Conservation (phyloP, 2,888 invertebrate species). For the Hyalella azteca region DNA sequence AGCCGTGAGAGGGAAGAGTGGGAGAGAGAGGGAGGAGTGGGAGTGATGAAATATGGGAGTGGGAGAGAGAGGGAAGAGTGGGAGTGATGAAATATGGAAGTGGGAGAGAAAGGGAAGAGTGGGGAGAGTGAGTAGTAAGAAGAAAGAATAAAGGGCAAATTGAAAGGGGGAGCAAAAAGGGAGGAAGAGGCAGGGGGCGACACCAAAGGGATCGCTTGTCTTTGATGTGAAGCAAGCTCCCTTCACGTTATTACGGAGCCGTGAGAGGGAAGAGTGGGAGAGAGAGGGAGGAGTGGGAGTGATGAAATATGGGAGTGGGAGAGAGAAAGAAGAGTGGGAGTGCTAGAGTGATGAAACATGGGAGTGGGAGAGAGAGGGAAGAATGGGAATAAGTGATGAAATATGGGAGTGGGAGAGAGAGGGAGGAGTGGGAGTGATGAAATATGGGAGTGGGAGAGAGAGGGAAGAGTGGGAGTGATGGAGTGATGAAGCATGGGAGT, state of each 20-base stretch:
- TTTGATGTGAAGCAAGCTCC: slow-evolving; percentile 21
- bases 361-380: too few relatives aligned
- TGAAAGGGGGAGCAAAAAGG: background rate
- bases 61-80: slow-evolving; percentile 10
- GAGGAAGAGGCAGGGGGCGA: slow-evolving; percentile 1
- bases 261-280: slow-evolving; percentile 34
- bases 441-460: background rate
- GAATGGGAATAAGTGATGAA: too few relatives aligned
- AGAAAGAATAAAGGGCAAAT: background rate
- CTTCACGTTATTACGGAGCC: slow-evolving; percentile 33
- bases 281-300: slow-evolving; percentile 8
- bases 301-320: too few relatives aligned
- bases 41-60: too few relatives aligned
- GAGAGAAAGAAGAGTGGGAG: background rate
- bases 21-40: slow-evolving; percentile 26
- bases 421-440: too few relatives aligned
- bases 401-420: too few relatives aligned
- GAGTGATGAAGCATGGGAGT: too few relatives aligned
- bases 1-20: slow-evolving; percentile 26
- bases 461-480: background rate
- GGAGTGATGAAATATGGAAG: too few relatives aligned
- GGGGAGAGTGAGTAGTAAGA: too few relatives aligned
- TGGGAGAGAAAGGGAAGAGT: too few relatives aligned
- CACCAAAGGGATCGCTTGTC: slow-evolving; percentile 8
- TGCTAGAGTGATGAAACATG: too few relatives aligned